phyloP scores from a whole-genome alignment of 2,888 invertebrate genomes.

The Lymantria monacha region DNA sequence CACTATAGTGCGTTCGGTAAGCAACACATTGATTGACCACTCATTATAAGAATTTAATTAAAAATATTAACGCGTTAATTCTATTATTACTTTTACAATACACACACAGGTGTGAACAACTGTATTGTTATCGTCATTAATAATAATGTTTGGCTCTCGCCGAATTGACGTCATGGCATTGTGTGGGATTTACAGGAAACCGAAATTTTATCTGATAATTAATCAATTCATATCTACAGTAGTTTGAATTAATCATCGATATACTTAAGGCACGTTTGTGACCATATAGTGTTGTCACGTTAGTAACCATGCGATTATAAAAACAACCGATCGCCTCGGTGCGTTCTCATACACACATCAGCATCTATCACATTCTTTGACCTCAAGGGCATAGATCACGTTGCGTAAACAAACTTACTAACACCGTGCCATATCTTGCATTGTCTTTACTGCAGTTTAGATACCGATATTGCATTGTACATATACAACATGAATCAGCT shows the following conservation, averaged over 20 bases:
- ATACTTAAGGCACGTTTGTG: conserved; percentile 31
- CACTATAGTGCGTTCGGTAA: conserved; percentile 63
- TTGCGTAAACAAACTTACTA: conserved; percentile 36
- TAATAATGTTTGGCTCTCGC: conserved; percentile 23
- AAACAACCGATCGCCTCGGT: conserved; percentile 34
- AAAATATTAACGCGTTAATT: conserved; percentile 13
- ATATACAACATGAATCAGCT: neutral
- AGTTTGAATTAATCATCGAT: conserved; percentile 33
- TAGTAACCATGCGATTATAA: conserved; percentile 46
- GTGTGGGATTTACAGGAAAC: conserved; percentile 23
- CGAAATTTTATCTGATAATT: conserved; percentile 25
- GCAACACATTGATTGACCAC: conserved; percentile 23
- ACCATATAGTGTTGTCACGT: too few species aligned
- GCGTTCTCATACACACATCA: conserved; percentile 48
- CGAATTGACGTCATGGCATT: conserved; percentile 31
- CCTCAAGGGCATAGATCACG: conserved; percentile 49
- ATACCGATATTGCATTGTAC: conserved; percentile 1
- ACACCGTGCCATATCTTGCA: conserved; percentile 28
- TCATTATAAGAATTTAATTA: neutral
- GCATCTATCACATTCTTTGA: conserved; percentile 43
- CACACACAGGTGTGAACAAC: conserved; percentile 23
- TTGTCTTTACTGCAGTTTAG: conserved; percentile 22
- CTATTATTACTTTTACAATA: conserved; percentile 21
- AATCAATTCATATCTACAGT: conserved; percentile 21
- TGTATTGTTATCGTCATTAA: conserved; percentile 23